Percentiles rank a stretch among this genome's conserved stretches.
phyloP scores from a whole-genome alignment of 2,113 vertebrate species.

The Aphyosemion australe region DNA sequence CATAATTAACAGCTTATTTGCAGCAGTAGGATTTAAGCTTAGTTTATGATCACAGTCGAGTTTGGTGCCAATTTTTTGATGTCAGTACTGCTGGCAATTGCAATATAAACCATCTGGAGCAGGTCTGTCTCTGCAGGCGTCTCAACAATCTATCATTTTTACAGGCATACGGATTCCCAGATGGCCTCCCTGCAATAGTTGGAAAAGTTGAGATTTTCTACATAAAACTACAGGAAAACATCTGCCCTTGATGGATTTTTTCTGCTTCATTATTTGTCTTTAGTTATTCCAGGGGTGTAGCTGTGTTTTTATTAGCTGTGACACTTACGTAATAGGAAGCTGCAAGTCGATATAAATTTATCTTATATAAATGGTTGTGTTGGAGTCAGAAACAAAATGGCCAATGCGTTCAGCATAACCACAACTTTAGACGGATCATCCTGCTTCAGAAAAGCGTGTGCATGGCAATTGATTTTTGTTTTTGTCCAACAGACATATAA shows the following conservation, averaged over 20 bases:
- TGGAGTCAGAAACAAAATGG: not conserved
- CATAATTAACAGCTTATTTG: too few relatives aligned
- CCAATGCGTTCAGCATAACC: not conserved
- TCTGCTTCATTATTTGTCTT: not conserved
- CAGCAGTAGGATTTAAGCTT: too few relatives aligned
- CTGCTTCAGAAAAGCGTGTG: not conserved
- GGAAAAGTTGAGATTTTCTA: not conserved
- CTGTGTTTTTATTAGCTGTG: too few relatives aligned
- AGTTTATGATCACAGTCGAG: not conserved
- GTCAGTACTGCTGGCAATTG: constrained; percentile 5
- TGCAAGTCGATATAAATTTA: not conserved
- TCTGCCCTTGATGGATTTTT: not conserved
- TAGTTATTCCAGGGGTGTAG: not conserved
- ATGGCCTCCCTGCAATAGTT: not conserved
- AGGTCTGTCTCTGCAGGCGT: constrained; percentile 3
- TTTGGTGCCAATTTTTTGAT: not conserved
- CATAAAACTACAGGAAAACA: not conserved
- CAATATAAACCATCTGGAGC: constrained; percentile 1
- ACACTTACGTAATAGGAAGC: not conserved
- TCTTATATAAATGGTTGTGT: not conserved
- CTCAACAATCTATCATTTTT: constrained; percentile 13
- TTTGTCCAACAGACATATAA: not conserved
- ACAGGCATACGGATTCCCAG: not conserved
- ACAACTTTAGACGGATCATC: not conserved
- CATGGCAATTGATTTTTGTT: not conserved